A percentile compares a stretch with the other conserved stretches of the same genome.
phyloP scores from a whole-genome alignment of 2,888 invertebrate species.

The Zygogramma bicolorata region DNA sequence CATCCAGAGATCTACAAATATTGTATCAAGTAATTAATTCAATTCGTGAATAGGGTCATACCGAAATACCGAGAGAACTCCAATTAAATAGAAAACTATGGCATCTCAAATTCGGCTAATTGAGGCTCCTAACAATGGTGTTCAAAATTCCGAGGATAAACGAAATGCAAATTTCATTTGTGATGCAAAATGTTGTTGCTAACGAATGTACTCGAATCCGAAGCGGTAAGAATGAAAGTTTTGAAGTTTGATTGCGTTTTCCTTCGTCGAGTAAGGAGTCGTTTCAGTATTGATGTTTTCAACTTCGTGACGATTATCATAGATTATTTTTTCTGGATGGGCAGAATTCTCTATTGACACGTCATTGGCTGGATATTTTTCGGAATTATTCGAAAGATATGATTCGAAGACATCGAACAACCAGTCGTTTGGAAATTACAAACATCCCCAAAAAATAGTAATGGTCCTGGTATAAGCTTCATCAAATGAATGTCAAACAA shows the following conservation, averaged over 20 bases:
- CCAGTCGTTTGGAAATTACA: too few relatives aligned
- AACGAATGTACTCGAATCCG: not conserved
- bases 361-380: too few relatives aligned
- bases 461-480: too few relatives aligned
- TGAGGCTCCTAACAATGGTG: not conserved
- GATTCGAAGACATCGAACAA: too few relatives aligned
- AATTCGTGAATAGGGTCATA: not conserved
- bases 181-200: not conserved
- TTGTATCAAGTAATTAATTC: too few relatives aligned
- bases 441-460: too few relatives aligned
- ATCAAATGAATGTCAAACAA: too few relatives aligned
- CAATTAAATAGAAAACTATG: not conserved
- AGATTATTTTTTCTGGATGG: too few relatives aligned
- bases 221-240: constrained; percentile 3
- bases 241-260: not conserved
- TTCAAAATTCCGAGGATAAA: not conserved
- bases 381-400: too few relatives aligned
- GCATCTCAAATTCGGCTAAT: not conserved
- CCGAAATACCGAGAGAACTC: not conserved
- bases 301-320: too few relatives aligned
- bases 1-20: too few relatives aligned
- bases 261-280: not conserved
- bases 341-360: too few relatives aligned
- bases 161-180: not conserved
- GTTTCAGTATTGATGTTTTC: not conserved